A percentile compares a stretch with the other conserved stretches of the same genome.
Evolutionary conservation across 2,797 vertebrate species (phyloP).

Genomic region (Semaprochilodus insignis): DNA sequence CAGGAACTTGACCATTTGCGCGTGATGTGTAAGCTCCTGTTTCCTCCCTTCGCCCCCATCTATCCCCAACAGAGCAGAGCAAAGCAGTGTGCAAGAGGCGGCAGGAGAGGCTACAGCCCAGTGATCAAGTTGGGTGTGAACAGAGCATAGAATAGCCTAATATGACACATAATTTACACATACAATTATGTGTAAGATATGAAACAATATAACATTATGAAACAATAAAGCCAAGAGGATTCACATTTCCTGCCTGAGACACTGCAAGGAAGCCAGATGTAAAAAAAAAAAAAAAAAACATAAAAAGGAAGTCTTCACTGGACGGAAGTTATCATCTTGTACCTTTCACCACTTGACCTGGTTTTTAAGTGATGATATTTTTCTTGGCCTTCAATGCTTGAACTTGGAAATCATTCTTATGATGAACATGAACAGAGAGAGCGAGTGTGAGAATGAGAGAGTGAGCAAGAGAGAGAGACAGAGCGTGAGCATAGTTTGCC

Average conservation of each 20-base stretch:
- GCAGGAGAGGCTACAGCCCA: slow-evolving; percentile 28
- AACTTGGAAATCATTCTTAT: slow-evolving; percentile 63
- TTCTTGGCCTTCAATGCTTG: slow-evolving; percentile 60
- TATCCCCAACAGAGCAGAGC: slow-evolving; percentile 43
- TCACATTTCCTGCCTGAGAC: background rate
- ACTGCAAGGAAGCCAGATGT: slow-evolving; percentile 5
- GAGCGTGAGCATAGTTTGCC: slow-evolving; percentile 2
- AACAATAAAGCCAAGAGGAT: background rate
- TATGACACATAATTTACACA: slow-evolving; percentile 44
- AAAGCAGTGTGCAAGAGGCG: slow-evolving; percentile 45
- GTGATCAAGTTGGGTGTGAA: slow-evolving; percentile 19
- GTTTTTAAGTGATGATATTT: slow-evolving; percentile 66
- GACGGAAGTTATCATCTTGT: slow-evolving; percentile 27
- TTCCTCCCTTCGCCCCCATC: slow-evolving; percentile 66
- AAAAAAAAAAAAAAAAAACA: background rate
- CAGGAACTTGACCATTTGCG: slow-evolving; percentile 79
- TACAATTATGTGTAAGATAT: slow-evolving; percentile 54
- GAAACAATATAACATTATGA: slow-evolving; percentile 77
- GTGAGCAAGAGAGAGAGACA: background rate
- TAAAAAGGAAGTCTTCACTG: background rate
- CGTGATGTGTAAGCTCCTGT: slow-evolving; percentile 70
- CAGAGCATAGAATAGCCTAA: slow-evolving; percentile 23
- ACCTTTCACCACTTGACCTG: slow-evolving; percentile 66
- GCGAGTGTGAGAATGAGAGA: background rate
- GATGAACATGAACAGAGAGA: slow-evolving; percentile 42